Evolutionary conservation across 1,140 invertebrate genomes (phyloP), one percentile per base, ranked within the genome.

Genomic region (Gerris buenoi): DNA sequence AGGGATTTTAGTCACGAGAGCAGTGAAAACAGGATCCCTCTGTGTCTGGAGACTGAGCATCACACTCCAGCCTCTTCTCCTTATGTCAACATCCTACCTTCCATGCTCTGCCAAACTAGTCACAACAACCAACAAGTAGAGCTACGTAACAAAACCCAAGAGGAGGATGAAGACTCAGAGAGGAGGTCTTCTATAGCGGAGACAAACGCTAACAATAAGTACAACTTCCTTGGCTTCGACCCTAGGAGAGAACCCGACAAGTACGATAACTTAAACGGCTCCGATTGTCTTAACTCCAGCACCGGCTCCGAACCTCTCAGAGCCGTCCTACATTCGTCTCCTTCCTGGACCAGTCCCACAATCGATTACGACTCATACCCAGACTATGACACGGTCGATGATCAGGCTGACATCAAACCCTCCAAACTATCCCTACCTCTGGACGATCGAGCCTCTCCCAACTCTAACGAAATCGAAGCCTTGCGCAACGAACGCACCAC

Each of bases 401-500:
- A 64, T 28, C 33, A 29, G 18, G n/a, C n/a, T n/a, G 33, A 46
- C 5, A 18, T 46, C 18, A 46, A 46, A 46, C 5, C 33, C 5
- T 18, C 33, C 5, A 46, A 65, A 23, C 46, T 59, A 1, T 58
- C 65, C 1, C 23, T 58, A 27, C n/a, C n/a, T 2, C 27, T 28
- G 27, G 62, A 63, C 25, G 66, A 68, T 25, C 60, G 63, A 59
- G 63, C 27, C 23, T 29, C 27, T 22, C 68, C 70, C n/a, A 64
- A 26, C 15, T 33, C 65, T 14, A 63, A 69, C 14, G n/a, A 64
- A 29, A 27, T 64, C 0, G 29, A 66, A 58, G 60, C 74, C 22
- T 75, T 83, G 26, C 84, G 80, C 72, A 79, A 81, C 18, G 82
- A 83, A 64, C 81, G 83, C 65, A 79, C 78, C 66, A 81, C 84